Base-by-base conservation (phyloP, 2,113 vertebrate species). In the Protobothrops flavoviridis region DNA sequence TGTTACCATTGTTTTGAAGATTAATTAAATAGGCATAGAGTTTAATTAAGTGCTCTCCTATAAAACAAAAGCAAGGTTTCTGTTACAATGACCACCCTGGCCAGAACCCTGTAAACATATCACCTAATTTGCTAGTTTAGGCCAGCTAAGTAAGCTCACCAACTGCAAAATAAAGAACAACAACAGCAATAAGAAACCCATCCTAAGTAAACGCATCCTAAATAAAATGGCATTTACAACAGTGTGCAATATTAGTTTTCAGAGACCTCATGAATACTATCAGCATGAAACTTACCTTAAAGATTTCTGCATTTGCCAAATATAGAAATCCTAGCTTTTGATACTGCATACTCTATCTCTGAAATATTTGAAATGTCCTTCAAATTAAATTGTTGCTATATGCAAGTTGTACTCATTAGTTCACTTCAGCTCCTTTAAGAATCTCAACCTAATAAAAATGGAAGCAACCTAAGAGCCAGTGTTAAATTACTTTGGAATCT, bases 311-410 rank as follows among this genome's bases (percentile, higher is more conserved):
- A 95, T 93, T 94, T 95, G 96, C 96, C 96, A 96, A 92, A 95
- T 92, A 95, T 96, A 93, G 94, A 97, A 97, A 97, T 96, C 96
- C 95, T 96, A 95, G 96, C 95, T 96, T 97, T 96, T 96, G 97
- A 97, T 96, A 97, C 96, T 96, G 97, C 96, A 97, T 94, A 97
- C 97, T 96, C 97, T 95, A 97, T 96, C 96, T 98, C 97, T 95
- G 97, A 97, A 97, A 97, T 97, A 97, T 97, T 94, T 97, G 97
- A 97, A 96, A 97, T 94, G 85, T 90, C 90, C 92, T 95, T 95
- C 94, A 94, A 94, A 96, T 93, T 96, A 87, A 92, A 93, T 7
- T 88, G 92, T 55, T 52, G 94, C 95, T 45, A 88, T 53, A 92
- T 8, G 91, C 56, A 55, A 94, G 52, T 1, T 15, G 43, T 87